Conservation (phyloP, 2,888 invertebrate genomes). For the Crossocerus cetratus region DNA sequence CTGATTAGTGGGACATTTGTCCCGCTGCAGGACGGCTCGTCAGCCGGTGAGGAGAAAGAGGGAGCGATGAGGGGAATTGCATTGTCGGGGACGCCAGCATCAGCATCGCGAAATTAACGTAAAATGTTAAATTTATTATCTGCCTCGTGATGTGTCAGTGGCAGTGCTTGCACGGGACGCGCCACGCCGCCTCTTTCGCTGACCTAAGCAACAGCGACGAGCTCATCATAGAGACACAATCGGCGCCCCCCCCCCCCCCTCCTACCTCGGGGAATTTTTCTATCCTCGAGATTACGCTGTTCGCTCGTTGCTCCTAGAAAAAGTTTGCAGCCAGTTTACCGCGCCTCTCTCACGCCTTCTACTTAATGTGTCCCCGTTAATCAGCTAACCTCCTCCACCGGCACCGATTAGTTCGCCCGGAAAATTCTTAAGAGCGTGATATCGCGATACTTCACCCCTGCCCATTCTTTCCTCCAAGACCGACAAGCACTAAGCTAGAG, state of each 20-base stretch:
- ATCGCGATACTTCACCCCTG: no score
- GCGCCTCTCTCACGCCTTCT: no score
- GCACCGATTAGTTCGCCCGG: no score
- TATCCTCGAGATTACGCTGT: not conserved
- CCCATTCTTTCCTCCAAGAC: no score
- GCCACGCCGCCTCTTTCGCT: not conserved
- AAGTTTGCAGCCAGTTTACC: no score
- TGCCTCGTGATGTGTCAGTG: not conserved
- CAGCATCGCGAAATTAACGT: conserved; percentile 2
- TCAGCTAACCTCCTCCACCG: no score
- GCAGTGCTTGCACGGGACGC: not conserved
- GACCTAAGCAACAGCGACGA: not conserved
- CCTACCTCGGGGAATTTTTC: not conserved
- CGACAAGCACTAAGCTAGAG: no score
- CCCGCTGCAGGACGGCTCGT: not conserved
- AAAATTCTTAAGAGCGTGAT: no score
- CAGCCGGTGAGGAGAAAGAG: not conserved
- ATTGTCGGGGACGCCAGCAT: not conserved
- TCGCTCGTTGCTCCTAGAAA: no score
- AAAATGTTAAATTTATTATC: conserved; percentile 5
- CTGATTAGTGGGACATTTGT: conserved; percentile 6
- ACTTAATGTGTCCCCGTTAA: no score
- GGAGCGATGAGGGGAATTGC: no score
- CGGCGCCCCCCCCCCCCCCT: not conserved
- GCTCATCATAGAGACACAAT: not conserved